A percentile compares a stretch with the other conserved stretches of the same genome.
Conservation (phyloP, 2,113 vertebrate species). For the Lonchura striata region DNA sequence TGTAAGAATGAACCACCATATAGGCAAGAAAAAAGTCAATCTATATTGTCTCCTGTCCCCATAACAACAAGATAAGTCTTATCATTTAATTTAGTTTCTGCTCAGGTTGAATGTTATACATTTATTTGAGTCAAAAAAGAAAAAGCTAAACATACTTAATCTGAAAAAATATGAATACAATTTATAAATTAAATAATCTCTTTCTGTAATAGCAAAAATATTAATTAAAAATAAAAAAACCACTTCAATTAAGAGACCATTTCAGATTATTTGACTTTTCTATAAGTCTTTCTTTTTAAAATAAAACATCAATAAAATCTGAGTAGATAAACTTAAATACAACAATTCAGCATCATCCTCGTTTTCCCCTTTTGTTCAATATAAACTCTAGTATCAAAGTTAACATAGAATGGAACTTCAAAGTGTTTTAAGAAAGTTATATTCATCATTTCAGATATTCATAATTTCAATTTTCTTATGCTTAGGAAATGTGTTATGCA, state of each 20-base stretch:
- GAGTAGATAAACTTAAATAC: not conserved
- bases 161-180: not conserved
- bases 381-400: not conserved
- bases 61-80: not conserved
- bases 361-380: not conserved
- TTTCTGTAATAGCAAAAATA: not conserved
- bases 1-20: not conserved
- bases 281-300: not conserved
- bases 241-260: fast-evolving
- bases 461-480: not conserved
- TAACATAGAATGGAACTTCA: not conserved
- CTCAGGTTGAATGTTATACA: not conserved
- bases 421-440: not conserved
- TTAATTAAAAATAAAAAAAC: not conserved
- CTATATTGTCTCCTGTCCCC: not conserved
- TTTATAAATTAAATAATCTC: not conserved
- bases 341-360: not conserved
- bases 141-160: not conserved
- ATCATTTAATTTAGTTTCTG: not conserved
- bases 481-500: not conserved
- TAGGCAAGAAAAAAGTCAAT: not conserved
- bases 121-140: not conserved
- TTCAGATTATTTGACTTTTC: not conserved
- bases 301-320: not conserved
- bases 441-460: fast-evolving